These are phyloP conservation scores for Amphibalanus amphitrite DNA, from an alignment of 1,140 invertebrate species.

Conservation along the genomic window DNA sequence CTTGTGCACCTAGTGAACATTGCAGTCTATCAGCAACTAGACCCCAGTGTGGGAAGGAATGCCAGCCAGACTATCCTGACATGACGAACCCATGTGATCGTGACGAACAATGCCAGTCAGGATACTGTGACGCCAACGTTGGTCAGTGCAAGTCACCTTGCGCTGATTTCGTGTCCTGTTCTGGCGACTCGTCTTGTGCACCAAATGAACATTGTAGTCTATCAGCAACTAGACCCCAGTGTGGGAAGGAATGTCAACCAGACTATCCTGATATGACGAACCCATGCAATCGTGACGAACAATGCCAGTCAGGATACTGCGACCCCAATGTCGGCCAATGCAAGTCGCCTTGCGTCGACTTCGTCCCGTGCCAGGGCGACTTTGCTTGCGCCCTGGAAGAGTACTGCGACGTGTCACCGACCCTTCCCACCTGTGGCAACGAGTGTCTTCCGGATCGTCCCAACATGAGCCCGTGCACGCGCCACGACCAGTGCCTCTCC, in stretches of 20 bases:
- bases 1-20: too few species aligned
- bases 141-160: not conserved
- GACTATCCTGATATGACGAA: not conserved
- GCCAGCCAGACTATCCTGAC: not conserved
- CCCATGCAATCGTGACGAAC: not conserved
- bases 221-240: not conserved
- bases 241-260: not conserved
- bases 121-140: too few species aligned
- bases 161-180: not conserved
- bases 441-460: not conserved
- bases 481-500: not conserved
- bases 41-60: not conserved
- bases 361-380: too few species aligned
- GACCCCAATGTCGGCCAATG: too few species aligned
- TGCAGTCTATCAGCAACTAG: not conserved
- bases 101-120: too few species aligned
- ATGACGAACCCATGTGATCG: too few species aligned
- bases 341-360: too few species aligned
- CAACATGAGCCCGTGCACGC: not conserved
- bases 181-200: not conserved
- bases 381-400: not conserved
- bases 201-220: not conserved
- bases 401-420: not conserved
- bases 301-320: too few species aligned
- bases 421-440: not conserved